phyloP scores from a whole-genome alignment of 2,113 vertebrate species.

The Ardeotis arabs region DNA sequence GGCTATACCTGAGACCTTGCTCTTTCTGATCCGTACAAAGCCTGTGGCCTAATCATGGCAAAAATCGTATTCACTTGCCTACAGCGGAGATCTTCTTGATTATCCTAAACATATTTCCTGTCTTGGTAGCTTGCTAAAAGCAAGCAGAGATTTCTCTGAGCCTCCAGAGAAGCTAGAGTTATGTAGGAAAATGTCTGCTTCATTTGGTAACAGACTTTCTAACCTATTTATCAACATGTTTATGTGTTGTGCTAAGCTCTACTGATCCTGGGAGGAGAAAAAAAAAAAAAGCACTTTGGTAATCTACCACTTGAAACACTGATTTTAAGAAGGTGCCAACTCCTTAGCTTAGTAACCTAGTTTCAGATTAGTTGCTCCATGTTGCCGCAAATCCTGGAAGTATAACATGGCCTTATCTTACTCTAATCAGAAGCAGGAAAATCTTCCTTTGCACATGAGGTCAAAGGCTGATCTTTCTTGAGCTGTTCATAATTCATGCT shows the following conservation, averaged over 20 bases:
- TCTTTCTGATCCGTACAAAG: not conserved
- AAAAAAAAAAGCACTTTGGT: not conserved
- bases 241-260: not conserved
- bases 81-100: not conserved
- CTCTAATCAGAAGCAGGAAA: not conserved
- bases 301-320: not conserved
- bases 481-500: slow-evolving; percentile 31
- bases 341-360: not conserved
- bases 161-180: not conserved
- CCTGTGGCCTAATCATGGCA: not conserved
- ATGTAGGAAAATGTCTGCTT: not conserved
- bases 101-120: not conserved
- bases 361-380: not conserved
- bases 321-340: not conserved
- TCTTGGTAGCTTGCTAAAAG: not conserved
- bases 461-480: slow-evolving; percentile 28
- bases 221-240: not conserved
- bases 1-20: not conserved
- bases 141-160: not conserved
- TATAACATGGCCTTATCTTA: not conserved
- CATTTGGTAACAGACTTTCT: not conserved
- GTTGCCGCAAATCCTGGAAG: not conserved
- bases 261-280: not conserved
- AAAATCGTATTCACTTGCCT: not conserved
- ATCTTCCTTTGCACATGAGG: not conserved